Evolutionary conservation across 2,888 invertebrate genomes (phyloP), one percentile per base, ranked within the genome.

Genomic region (Stramonita haemastoma): DNA sequence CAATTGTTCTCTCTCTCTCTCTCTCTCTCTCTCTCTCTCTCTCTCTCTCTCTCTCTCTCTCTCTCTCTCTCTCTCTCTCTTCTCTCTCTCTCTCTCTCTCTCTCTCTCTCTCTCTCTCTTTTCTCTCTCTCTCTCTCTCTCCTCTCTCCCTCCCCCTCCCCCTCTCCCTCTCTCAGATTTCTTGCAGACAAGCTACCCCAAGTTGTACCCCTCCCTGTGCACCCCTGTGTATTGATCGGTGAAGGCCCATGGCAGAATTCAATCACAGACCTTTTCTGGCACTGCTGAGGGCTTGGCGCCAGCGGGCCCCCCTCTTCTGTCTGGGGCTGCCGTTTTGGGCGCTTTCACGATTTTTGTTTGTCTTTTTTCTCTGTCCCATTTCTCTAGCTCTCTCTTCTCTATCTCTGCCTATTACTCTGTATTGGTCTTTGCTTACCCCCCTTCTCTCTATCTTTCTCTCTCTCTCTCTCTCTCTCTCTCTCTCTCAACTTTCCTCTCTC

Each of bases 261-360:
- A 79, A 79, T 79, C 77, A 79, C 77, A 79, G 77, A 34, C 77
- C 34, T 79, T 79, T 34, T 79, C 77, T 79, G 77, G 77, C 13
- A 34, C 77, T 32, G 77, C 32, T 79, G 77, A 34, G 5, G 34
- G 19, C 77, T 32, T 79, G 77, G 77, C 73, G 77, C 77, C 77
- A 79, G 77, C 77, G 77, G 77, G 77, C 11, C 77, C 77, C 77
- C 77, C 32, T 32, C 77, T 34, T 17, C 34, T 26, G 32, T 79
- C 32, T n/a, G n/a, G 26, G 73, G n/a, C 73, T 73, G 60, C 13
- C 13, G 13, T 60, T 60, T 60, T 60, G 6, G 15, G 60, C 13
- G 60, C 19, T 60, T 22, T 60, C 13, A 60, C 60, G 13, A 2
- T 60, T 19, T 60, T 60, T 60, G 1, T 13, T 60, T 60, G 60